Percentiles rank a stretch among this genome's conserved stretches.
phyloP scores from a whole-genome alignment of 2,113 vertebrate genomes.

The Parus major region DNA sequence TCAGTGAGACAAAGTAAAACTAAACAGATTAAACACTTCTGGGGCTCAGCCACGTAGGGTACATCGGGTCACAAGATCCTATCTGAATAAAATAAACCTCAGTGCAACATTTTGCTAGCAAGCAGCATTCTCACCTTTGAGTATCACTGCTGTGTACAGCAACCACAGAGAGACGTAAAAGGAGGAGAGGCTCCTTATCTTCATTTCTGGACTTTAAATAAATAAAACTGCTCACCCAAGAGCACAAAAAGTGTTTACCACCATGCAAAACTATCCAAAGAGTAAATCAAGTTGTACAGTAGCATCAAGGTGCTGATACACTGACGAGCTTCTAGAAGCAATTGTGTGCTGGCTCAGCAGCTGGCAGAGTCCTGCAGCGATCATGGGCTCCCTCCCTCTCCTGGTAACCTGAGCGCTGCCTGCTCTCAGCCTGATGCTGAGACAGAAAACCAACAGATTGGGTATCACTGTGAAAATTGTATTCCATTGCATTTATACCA shows the following conservation, averaged over 20 bases:
- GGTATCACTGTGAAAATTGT: background rate
- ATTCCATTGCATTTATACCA: background rate
- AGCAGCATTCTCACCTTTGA: conserved; percentile 69
- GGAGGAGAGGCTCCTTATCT: conserved; percentile 27
- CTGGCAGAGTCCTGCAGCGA: background rate
- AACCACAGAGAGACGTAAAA: conserved; percentile 34
- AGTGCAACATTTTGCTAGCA: background rate
- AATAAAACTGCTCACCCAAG: background rate
- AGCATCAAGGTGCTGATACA: background rate
- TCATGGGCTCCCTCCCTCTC: background rate
- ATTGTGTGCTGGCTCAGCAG: background rate
- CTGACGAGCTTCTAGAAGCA: background rate
- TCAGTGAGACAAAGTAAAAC: background rate
- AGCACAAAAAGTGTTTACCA: background rate
- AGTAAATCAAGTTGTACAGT: background rate
- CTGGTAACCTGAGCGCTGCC: conserved; percentile 60
- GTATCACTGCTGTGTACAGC: conserved; percentile 46
- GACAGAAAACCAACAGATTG: background rate
- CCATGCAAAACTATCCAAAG: background rate
- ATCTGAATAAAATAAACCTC: background rate
- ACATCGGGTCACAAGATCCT: background rate
- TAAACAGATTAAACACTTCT: background rate
- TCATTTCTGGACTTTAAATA: background rate
- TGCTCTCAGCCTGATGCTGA: background rate
- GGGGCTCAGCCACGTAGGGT: background rate